Evolutionary conservation across 2,113 vertebrate genomes (phyloP), one percentile per base, ranked within the genome.

Genomic region (Anthoscopus minutus): DNA sequence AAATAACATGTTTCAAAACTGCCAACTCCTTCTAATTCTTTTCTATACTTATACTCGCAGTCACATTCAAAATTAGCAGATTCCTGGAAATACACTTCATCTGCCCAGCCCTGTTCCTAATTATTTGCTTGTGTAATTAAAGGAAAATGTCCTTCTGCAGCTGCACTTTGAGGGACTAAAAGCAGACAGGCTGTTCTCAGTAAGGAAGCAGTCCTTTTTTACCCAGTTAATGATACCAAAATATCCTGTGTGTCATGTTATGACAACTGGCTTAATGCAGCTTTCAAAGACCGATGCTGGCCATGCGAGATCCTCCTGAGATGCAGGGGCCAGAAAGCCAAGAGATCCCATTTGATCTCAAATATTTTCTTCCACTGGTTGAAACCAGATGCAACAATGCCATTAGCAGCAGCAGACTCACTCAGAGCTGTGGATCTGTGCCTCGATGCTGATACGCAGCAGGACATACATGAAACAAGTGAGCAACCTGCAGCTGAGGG

Each of bases 1-100:
- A 94, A 94, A 88, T 93, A 92, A 74, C 45, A 78, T n/a, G 25
- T 84, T 89, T 96, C 93, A 93, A 60, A 96, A 76, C 50, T 80
- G 70, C 79, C 85, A 94, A 3, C 45, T 82, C 48, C 45, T 23
- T 85, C 71, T 62, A 73, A 64, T 93, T 94, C 42, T 74, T 93
- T 91, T 70, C 80, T 64, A 17, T 79, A 53, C 47, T 86, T 71
- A 40, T 30, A 40, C 16, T 71, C 40, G 61, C 33, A 50, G 51
- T 54, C 33, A 45, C 0, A 0, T 50, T 79, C n/a, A n/a, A 65
- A 86, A 88, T 78, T 50, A 87, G 44, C 40, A 83, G 35, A 0
- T 81, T 84, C 21, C 65, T 87, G 48, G 35, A 88, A 83, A 83
- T 64, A 66, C 7, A 27, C 24, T 91, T 93, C 19, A 35, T 88